Percentiles rank a stretch among this genome's conserved stretches.
Conservation (phyloP, 1,140 invertebrate genomes). For the Drosophila sulfurigaster region DNA sequence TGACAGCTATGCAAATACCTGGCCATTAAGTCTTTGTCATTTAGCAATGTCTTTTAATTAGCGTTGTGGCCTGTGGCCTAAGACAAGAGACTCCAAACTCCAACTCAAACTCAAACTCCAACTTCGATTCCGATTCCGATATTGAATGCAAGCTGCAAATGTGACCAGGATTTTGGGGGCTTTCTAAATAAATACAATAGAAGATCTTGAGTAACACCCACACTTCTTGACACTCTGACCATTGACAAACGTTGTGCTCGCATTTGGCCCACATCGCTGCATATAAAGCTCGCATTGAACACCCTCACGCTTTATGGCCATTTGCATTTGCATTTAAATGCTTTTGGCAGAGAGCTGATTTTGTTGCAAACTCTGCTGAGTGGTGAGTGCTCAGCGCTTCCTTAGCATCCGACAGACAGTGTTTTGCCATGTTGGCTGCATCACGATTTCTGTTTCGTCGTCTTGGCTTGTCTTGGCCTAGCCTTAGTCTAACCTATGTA, state of each 20-base stretch:
- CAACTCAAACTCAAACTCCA: neutral
- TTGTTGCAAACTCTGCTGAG: neutral
- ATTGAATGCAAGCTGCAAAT: neutral
- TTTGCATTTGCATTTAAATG: constrained; percentile 83
- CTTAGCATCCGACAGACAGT: constrained; percentile 37
- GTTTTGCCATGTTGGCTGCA: constrained; percentile 48
- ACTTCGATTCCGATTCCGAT: constrained; percentile 6
- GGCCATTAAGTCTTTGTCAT: constrained; percentile 78
- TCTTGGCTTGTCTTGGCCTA: constrained; percentile 9
- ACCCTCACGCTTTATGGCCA: constrained; percentile 79
- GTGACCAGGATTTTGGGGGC: constrained; percentile 27
- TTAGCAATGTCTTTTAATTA: constrained; percentile 82
- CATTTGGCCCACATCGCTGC: constrained; percentile 80
- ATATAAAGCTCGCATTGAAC: constrained; percentile 79
- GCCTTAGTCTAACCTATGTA: constrained; percentile 1
- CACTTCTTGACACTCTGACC: constrained; percentile 75
- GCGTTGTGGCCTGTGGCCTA: constrained; percentile 45
- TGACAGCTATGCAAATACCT: constrained; percentile 79
- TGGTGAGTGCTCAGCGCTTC: constrained; percentile 22
- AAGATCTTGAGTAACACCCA: constrained; percentile 54
- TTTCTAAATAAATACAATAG: constrained; percentile 57
- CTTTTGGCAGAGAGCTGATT: constrained; percentile 60
- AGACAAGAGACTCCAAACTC: neutral
- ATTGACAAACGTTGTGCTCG: constrained; percentile 76
- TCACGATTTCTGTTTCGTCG: constrained; percentile 36